Evolutionary conservation across 2,888 invertebrate genomes (phyloP), one percentile per base, ranked within the genome.

Genomic region (Megamerina dolium): DNA sequence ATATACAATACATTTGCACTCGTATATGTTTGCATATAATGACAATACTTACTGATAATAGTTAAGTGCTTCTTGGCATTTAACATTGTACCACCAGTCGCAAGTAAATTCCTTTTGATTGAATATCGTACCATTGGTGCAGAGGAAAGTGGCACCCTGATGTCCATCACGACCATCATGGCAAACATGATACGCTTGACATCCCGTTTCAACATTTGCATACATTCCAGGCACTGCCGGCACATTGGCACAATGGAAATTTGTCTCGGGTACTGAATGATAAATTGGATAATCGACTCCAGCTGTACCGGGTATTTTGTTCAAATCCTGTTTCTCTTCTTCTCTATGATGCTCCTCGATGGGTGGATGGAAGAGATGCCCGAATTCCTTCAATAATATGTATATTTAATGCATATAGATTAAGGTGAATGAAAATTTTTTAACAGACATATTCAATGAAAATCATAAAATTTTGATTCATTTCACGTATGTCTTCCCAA

Each of bases 1-100:
- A n/a, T n/a, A n/a, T n/a, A n/a, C n/a, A n/a, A n/a, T n/a, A n/a
- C n/a, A n/a, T n/a, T n/a, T n/a, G n/a, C n/a, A n/a, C n/a, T n/a
- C n/a, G n/a, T n/a, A n/a, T n/a, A n/a, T n/a, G n/a, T n/a, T n/a
- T n/a, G n/a, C n/a, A n/a, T 29, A 12, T 30, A 5, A 31, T 16
- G 37, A 41, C n/a, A 20, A 37, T 29, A 62, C 72, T 73, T 66
- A 87, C 87, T 79, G 80, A 74, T 88, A 90, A 48, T 81, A 78
- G 26, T 75, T 74, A 3, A 77, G 75, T n/a, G 89, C 85, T 47
- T 83, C 78, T 4, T 80, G 79, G 57, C 90, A 90, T 61, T 89
- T 83, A 0, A 89, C 88, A 64, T 90, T 90, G 75, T 88, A 88
- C 90, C 90, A 90, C 89, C 89, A 90, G 65, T 90, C 90, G 57